Conservation (phyloP, 2,797 vertebrate genomes). For the Picus viridis region DNA sequence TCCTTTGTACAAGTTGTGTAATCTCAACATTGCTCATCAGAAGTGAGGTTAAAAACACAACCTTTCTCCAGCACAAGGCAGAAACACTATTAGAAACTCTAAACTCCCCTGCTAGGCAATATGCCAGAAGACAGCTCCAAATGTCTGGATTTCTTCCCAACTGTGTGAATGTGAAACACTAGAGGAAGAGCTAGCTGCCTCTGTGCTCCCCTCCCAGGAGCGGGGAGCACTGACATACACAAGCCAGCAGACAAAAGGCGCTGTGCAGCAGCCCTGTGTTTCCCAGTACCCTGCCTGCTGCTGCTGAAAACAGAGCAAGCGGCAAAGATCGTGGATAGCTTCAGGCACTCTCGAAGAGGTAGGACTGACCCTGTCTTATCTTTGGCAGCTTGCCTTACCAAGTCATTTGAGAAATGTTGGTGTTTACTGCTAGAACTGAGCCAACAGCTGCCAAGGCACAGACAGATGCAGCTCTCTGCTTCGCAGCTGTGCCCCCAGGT, state of each 20-base stretch:
- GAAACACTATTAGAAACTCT: background rate
- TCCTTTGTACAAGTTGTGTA: background rate
- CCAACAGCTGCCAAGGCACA: background rate
- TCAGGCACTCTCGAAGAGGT: background rate
- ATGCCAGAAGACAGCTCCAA: background rate
- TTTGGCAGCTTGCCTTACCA: background rate
- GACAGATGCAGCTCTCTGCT: accelerated
- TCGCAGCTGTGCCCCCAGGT: accelerated
- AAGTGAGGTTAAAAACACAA: background rate
- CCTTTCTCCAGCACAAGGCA: background rate
- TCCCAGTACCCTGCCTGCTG: accelerated
- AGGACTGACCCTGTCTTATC: background rate
- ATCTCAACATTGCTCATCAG: background rate
- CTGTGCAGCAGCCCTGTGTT: accelerated
- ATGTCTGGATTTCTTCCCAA: background rate
- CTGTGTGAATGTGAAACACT: accelerated
- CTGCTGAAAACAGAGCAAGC: accelerated
- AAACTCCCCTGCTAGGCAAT: background rate
- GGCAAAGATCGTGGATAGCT: accelerated
- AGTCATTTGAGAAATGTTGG: background rate
- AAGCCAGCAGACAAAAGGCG: accelerated
- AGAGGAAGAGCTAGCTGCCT: background rate
- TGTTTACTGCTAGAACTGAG: accelerated
- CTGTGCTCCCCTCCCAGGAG: accelerated
- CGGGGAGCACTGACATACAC: accelerated